These are phyloP conservation scores for Drosophila ficusphila DNA, from an alignment of 1,140 invertebrate genomes.

Conservation along the genomic window DNA sequence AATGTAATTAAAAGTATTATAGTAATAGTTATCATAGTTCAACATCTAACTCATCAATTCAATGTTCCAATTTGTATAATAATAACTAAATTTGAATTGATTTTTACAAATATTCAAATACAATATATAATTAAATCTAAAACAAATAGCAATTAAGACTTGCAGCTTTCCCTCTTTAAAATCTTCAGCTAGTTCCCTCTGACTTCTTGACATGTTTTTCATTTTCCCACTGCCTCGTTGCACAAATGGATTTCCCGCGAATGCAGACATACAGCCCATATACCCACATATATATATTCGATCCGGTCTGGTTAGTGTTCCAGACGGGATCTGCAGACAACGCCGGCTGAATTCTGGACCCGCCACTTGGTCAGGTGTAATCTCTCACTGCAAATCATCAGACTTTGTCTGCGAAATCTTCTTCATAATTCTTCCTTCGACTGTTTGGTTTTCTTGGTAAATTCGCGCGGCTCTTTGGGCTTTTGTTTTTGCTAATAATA, in stretches of 20 bases:
- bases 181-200: background rate
- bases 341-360: no score
- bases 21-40: no score
- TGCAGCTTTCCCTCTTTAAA: no score
- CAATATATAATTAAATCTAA: no score
- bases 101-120: no score
- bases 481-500: constrained; percentile 66
- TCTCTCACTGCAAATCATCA: constrained; percentile 68
- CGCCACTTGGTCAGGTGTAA: constrained; percentile 63
- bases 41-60: no score
- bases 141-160: no score
- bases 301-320: constrained; percentile 61
- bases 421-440: constrained; percentile 61
- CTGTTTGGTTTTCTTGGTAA: constrained; percentile 73
- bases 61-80: no score
- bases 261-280: background rate
- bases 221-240: background rate
- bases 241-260: background rate
- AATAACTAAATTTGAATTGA: no score
- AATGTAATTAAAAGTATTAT: no score
- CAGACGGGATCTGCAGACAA: background rate
- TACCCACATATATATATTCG: background rate
- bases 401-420: constrained; percentile 48
- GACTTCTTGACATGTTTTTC: no score
- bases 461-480: constrained; percentile 58